Conservation (phyloP, 2,888 invertebrate genomes). For the Oxyteleia sp. region DNA sequence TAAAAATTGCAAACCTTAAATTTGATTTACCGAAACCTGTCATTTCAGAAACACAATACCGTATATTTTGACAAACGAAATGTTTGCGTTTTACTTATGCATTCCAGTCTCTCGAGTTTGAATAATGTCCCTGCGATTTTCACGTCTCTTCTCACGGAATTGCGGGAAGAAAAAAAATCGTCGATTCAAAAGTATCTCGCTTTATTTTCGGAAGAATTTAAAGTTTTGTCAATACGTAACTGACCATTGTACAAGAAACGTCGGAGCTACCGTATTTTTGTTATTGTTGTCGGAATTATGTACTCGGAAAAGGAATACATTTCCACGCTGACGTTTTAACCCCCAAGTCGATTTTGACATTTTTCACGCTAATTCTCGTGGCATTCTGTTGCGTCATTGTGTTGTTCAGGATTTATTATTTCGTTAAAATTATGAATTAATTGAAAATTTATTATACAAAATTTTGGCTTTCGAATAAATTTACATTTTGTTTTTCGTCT, state of each 20-base stretch:
- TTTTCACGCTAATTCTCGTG: conserved; percentile 38
- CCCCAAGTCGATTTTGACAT: conserved; percentile 43
- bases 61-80: too few relatives aligned
- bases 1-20: too few relatives aligned
- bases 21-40: too few relatives aligned
- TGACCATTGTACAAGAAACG: conserved; percentile 41
- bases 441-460: neutral
- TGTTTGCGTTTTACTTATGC: too few relatives aligned
- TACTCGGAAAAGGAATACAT: conserved; percentile 38
- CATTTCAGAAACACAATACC: too few relatives aligned
- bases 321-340: conserved; percentile 33
- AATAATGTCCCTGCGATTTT: too few relatives aligned
- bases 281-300: conserved; percentile 46
- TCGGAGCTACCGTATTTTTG: conserved; percentile 54
- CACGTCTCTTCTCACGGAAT: too few relatives aligned
- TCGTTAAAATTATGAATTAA: conserved; percentile 20
- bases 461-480: neutral
- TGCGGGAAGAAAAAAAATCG: conserved; percentile 28
- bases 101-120: too few relatives aligned
- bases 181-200: conserved; percentile 44
- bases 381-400: conserved; percentile 32
- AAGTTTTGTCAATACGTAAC: conserved; percentile 56
- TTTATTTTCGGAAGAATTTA: conserved; percentile 47
- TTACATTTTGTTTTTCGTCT: too few relatives aligned
- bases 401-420: conserved; percentile 23